Base-by-base conservation (phyloP, 1,140 invertebrate genomes). In the Drosophila hydei region DNA sequence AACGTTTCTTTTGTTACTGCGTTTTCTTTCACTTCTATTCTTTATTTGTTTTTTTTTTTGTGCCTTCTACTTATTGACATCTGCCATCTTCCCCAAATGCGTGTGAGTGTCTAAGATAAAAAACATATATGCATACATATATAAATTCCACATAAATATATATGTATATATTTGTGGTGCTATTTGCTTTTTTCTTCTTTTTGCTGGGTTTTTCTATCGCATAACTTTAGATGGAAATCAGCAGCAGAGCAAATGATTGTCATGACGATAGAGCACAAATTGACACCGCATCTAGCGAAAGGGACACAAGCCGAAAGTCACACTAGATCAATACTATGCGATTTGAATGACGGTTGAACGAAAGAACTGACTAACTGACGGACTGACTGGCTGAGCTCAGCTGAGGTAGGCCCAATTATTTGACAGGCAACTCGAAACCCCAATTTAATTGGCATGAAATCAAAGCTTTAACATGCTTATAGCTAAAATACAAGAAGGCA, bases 41-140 rank as follows among this genome's bases (percentile, higher is more conserved):
- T 33, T 33, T 33, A 33, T 33, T 11, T 30, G 7, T 43, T 12
- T 40, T 14, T 21, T 45, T 54, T 51, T 79, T 42, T 52, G 51
- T 54, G 59, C 72, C 61, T 80, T 77, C 73, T 81, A 85, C 74
- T 80, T 85, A 85, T 79, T 85, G 80, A 79, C 80, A 85, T 87
- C 77, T 85, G 80, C 80, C 80, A 77, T 73, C 80, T 85, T 72
- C 51, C 33, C 64, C 42, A 27, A 54, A 8, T 16, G 38, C 16
- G 40, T 45, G n/a, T 40, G 14, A 43, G 27, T 59, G 30, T 25
- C 3, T 43, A 6, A 43, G 25, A 58, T 48, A 58, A 18, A 9
- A 36, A 47, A 58, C 4, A 45, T 0, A 47, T 21, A 50, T 30
- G 25, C 9, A 36, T n/a, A 58, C 19, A 3, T 59, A 55, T 65